Base-by-base conservation (phyloP, 2,888 invertebrate species). In the Phyllotreta cruciferae region DNA sequence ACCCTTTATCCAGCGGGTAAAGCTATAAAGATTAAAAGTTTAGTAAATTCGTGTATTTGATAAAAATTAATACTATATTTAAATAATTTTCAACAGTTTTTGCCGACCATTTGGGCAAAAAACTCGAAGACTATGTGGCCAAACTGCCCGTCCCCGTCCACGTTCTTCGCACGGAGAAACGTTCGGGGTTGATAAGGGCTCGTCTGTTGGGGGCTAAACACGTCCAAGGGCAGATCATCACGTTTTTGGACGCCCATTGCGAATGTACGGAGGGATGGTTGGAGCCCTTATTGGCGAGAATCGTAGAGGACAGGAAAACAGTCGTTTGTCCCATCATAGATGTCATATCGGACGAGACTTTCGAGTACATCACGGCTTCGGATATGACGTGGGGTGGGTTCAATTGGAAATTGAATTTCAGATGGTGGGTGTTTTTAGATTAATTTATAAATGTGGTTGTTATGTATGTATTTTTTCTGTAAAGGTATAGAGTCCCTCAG, bases 301-400 rank as follows among this genome's bases (percentile, higher is more conserved):
- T 99, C 72, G 94, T 93, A 5, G 89, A 93, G 79, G 93, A 99
- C 83, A 87, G 95, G 71, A 92, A 90, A 70, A 93, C 95, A 0
- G 97, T 99, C 49, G 98, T 97, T 3, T 96, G 98, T 81, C 98
- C 99, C 6, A 96, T 99, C 72, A 98, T 99, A 74, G 99, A 99
- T 82, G 97, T 99, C 63, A 98, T 99, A 77, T 96, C 96, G 50
- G 98, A 99, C 81, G 98, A 98, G 75, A 96, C 96, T 3, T 99
- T 99, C 82, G 98, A 98, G 82, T 99, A 99, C 83, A 95, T 98
- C 68, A 94, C 97, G 55, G 98, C 98, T 0, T 97, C 97, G 1
- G 98, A 99, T 80, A 96, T 97, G 90, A 99, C 98, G 0, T 99
- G 98, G 98, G 98, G 98, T 67, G 98, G 98, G 24, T 99, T 99